Percentiles rank a stretch among this genome's conserved stretches.
phyloP scores from a whole-genome alignment of 2,888 invertebrate genomes.

The Malacosoma neustria region DNA sequence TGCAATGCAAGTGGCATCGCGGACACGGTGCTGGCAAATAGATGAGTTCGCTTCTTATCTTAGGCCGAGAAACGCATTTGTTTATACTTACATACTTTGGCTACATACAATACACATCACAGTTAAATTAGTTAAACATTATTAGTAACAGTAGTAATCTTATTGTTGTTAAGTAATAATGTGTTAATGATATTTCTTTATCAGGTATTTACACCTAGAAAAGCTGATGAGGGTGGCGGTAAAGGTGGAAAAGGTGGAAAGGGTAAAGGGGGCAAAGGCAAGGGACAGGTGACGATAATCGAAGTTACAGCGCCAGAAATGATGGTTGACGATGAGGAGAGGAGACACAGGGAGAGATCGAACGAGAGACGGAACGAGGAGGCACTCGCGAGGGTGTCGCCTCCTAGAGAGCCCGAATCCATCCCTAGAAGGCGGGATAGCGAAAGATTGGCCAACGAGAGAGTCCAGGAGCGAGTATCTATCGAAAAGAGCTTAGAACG shows the following conservation, averaged over 20 bases:
- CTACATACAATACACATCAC: too few species aligned
- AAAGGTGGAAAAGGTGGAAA: slow-evolving; percentile 83
- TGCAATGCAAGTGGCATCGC: too few species aligned
- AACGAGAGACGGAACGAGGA: slow-evolving; percentile 47
- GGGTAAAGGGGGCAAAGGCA: slow-evolving; percentile 81
- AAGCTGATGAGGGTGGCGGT: slow-evolving; percentile 80
- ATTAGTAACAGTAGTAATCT: too few species aligned
- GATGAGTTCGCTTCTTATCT: too few species aligned
- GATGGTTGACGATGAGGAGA: slow-evolving; percentile 52
- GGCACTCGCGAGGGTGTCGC: slow-evolving; percentile 48
- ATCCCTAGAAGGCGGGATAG: slow-evolving; percentile 19
- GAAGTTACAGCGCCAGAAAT: slow-evolving; percentile 65
- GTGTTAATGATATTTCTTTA: slow-evolving; percentile 5
- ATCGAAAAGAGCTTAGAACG: slow-evolving; percentile 31
- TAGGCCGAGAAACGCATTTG: too few species aligned
- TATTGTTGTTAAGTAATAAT: too few species aligned
- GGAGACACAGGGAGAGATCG: slow-evolving; percentile 50
- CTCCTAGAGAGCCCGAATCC: slow-evolving; percentile 38
- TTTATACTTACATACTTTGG: too few species aligned
- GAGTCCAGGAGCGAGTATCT: slow-evolving; percentile 30
- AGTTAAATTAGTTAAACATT: too few species aligned
- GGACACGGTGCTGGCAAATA: too few species aligned
- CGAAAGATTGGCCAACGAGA: slow-evolving; percentile 28
- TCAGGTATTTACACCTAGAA: slow-evolving; percentile 69
- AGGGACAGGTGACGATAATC: slow-evolving; percentile 83